A percentile compares a stretch with the other conserved stretches of the same genome.
phyloP scores from a whole-genome alignment of 2,888 invertebrate species.

The Cordilura impudica region DNA sequence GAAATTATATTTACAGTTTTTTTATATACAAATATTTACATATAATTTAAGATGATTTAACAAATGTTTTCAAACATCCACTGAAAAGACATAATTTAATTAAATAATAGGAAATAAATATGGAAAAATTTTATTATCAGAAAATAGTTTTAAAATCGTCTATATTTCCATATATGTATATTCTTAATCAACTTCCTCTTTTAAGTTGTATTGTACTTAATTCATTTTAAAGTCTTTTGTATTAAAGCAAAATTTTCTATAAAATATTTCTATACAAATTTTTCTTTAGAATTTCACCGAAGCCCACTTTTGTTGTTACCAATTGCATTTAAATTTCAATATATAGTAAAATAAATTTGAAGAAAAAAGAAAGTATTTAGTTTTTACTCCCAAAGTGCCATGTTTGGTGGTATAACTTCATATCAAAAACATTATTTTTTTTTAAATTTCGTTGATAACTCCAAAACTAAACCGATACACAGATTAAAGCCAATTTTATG shows the following conservation, averaged over 20 bases:
- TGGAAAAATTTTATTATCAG: constrained; percentile 22
- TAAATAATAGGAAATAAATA: constrained; percentile 21
- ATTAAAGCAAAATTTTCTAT: not conserved
- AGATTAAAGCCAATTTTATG: not conserved
- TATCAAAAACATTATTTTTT: constrained; percentile 29
- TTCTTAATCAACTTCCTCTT: not conserved
- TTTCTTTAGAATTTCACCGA: not conserved
- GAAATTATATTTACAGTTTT: constrained; percentile 8
- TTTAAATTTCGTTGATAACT: constrained; percentile 46
- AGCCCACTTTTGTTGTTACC: not conserved
- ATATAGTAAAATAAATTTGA: not conserved
- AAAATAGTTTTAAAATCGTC: constrained; percentile 2
- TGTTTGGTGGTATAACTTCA: constrained; percentile 57
- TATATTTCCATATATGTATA: not conserved
- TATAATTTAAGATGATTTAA: constrained; percentile 40
- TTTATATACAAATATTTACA: constrained; percentile 39
- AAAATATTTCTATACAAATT: constrained; percentile 4
- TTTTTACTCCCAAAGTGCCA: constrained; percentile 52
- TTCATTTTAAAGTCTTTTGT: constrained; percentile 22
- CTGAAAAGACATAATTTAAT: constrained; percentile 13
- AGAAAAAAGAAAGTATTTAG: too few species aligned
- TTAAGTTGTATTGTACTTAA: constrained; percentile 23
- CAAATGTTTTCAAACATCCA: constrained; percentile 43
- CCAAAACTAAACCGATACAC: constrained; percentile 16
- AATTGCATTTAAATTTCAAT: constrained; percentile 19